Evolutionary conservation across 2,888 invertebrate genomes (phyloP).

Genomic region (Ormyrus pomaceus): DNA sequence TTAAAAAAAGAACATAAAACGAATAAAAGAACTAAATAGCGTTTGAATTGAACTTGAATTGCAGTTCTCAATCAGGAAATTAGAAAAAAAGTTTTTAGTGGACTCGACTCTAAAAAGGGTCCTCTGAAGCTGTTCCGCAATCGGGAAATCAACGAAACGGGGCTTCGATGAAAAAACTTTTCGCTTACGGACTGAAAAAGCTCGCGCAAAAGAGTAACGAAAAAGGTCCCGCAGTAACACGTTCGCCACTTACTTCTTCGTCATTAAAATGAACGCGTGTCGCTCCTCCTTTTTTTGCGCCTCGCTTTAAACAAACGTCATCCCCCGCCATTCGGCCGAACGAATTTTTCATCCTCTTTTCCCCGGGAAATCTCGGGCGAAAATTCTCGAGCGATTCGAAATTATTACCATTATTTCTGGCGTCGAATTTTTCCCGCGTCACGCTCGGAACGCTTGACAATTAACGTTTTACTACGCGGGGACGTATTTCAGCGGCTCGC

Average conservation of each 20-base stretch:
- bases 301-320: neutral
- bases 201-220: too few species aligned
- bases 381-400: too few species aligned
- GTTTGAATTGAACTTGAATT: neutral
- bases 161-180: slow-evolving; percentile 30
- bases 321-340: neutral
- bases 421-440: neutral
- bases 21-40: neutral
- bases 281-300: neutral
- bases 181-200: too few species aligned
- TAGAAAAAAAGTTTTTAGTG: slow-evolving; percentile 1
- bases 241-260: neutral
- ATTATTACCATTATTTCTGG: too few species aligned
- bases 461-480: too few species aligned
- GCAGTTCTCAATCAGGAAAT: slow-evolving; percentile 22
- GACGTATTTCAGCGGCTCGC: too few species aligned
- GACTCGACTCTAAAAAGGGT: neutral
- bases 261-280: slow-evolving; percentile 3
- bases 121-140: slow-evolving; percentile 4
- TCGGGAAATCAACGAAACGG: slow-evolving; percentile 29
- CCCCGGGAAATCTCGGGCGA: neutral
- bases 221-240: neutral
- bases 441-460: too few species aligned
- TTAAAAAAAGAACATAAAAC: neutral
- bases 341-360: neutral